Conservation (phyloP, 2,113 vertebrate genomes). For the Apodemus speciosus region DNA sequence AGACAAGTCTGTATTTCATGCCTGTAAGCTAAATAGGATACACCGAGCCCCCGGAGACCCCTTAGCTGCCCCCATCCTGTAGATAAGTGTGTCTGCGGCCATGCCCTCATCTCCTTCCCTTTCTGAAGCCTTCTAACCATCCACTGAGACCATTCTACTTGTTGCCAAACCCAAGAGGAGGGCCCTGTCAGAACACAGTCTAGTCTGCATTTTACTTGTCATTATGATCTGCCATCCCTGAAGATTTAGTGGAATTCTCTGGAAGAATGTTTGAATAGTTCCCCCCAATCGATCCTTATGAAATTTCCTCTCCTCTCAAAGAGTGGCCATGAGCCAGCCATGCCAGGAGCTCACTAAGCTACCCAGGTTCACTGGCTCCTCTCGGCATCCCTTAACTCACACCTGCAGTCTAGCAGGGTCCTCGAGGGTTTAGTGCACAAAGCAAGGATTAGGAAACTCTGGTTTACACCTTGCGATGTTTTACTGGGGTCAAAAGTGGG, state of each 20-base stretch:
- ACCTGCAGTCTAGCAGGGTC: background rate
- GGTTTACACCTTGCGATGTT: background rate
- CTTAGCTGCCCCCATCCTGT: background rate
- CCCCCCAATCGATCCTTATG: background rate
- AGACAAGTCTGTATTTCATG: slow-evolving; percentile 47
- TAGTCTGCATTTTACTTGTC: slow-evolving; percentile 6
- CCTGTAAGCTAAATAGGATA: slow-evolving; percentile 67
- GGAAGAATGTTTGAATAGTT: background rate
- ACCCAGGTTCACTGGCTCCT: background rate
- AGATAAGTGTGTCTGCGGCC: background rate
- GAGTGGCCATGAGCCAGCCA: background rate
- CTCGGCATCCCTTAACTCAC: background rate
- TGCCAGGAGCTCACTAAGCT: background rate
- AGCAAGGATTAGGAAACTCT: background rate
- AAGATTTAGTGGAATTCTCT: background rate
- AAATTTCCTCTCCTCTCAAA: background rate
- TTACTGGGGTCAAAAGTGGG: background rate
- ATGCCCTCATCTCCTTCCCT: background rate
- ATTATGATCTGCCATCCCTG: background rate
- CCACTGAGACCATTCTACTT: background rate
- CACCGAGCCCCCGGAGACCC: background rate
- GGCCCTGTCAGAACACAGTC: background rate
- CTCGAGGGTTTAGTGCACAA: background rate
- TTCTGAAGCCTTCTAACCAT: background rate
- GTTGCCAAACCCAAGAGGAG: slow-evolving; percentile 7